phyloP scores from a whole-genome alignment of 2,888 invertebrate genomes.

The Beris morrisii region DNA sequence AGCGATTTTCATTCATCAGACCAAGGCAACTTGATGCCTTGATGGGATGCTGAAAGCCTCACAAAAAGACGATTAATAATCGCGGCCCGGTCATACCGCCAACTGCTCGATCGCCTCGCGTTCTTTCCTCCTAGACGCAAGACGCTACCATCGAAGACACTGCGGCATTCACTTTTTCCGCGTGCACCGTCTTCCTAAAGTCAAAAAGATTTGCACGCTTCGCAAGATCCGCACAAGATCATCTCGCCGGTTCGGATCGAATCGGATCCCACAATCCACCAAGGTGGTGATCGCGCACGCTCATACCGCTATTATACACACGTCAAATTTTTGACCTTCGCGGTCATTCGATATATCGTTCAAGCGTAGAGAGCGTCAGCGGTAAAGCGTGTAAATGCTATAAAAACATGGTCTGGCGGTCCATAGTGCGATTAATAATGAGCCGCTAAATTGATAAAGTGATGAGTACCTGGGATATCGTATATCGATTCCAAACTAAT shows the following conservation, averaged over 20 bases:
- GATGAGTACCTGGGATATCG: conserved; percentile 4
- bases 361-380: conserved; percentile 2
- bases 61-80: conserved; percentile 21
- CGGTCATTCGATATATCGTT: conserved; percentile 15
- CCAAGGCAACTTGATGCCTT: conserved; percentile 18
- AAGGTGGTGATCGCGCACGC: conserved; percentile 4
- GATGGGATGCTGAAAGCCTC: conserved; percentile 24
- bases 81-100: neutral
- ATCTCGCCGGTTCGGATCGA: no score
- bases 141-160: conserved; percentile 20
- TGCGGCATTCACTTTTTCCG: no score
- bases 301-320: conserved; percentile 14
- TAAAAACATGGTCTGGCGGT: conserved; percentile 8
- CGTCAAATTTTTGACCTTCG: conserved; percentile 15
- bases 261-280: neutral
- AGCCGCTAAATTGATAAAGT: conserved; percentile 20
- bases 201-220: no score
- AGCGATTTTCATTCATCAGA: conserved; percentile 32
- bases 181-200: no score
- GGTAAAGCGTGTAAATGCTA: conserved; percentile 3
- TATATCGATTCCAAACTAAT: conserved; percentile 21
- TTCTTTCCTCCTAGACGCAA: conserved; percentile 20
- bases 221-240: no score
- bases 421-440: conserved; percentile 18
- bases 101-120: neutral